phyloP scores from a whole-genome alignment of 2,113 vertebrate genomes.

The Microcebus griseorufus region DNA sequence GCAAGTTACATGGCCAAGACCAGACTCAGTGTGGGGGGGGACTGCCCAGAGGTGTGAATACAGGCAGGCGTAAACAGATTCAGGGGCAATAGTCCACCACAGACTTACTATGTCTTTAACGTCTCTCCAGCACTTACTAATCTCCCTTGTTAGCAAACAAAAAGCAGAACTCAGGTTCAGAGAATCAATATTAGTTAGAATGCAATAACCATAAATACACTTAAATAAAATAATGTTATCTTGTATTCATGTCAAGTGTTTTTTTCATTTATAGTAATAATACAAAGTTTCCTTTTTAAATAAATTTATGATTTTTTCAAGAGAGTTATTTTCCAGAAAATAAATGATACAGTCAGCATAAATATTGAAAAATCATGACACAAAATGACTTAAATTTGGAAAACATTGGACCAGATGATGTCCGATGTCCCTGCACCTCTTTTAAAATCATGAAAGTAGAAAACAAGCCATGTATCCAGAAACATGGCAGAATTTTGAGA shows the following conservation, averaged over 20 bases:
- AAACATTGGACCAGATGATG: background rate
- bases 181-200: background rate
- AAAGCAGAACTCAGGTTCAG: background rate
- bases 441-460: background rate
- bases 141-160: background rate
- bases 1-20: background rate
- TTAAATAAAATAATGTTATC: background rate
- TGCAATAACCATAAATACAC: background rate
- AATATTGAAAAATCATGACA: background rate
- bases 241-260: background rate
- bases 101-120: background rate
- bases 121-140: background rate
- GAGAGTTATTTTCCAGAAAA: constrained; percentile 25
- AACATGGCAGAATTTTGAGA: background rate
- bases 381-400: background rate
- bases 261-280: constrained; percentile 8
- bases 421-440: background rate
- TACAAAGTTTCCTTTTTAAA: background rate
- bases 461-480: background rate
- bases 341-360: background rate
- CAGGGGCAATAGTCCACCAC: background rate
- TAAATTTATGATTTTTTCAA: constrained; percentile 21
- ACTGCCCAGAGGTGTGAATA: background rate
- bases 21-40: background rate
- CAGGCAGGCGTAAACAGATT: background rate